Conservation (phyloP, 2,888 invertebrate genomes). For the Polia nebulosa region DNA sequence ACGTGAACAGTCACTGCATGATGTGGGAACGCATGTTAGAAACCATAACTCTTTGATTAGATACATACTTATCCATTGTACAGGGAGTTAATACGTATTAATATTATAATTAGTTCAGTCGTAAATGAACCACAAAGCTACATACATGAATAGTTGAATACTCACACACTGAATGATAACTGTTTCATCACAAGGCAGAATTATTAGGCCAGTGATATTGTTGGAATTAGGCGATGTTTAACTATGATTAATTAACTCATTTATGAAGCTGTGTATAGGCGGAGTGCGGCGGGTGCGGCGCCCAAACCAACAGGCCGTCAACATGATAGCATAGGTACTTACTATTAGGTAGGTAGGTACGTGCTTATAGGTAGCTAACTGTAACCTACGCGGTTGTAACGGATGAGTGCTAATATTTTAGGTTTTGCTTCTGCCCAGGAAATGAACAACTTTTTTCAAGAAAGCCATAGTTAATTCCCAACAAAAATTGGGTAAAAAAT, state of each 20-base stretch:
- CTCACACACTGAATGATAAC: slow-evolving; percentile 22
- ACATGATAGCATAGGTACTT: slow-evolving; percentile 49
- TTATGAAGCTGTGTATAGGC: slow-evolving; percentile 77
- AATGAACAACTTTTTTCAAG: too few relatives aligned
- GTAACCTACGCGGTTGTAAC: neutral
- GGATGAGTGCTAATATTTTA: too few relatives aligned
- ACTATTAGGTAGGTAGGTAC: slow-evolving; percentile 26
- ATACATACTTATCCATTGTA: slow-evolving; percentile 15
- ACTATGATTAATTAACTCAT: slow-evolving; percentile 84
- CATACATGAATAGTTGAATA: slow-evolving; percentile 23
- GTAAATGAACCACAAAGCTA: slow-evolving; percentile 20
- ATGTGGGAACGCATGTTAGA: slow-evolving; percentile 25
- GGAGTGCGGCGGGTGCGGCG: slow-evolving; percentile 56
- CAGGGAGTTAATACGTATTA: too few relatives aligned
- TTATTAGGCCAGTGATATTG: slow-evolving; percentile 53
- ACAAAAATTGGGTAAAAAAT: too few relatives aligned
- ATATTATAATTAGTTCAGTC: too few relatives aligned
- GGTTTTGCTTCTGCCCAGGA: too few relatives aligned
- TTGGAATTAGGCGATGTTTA: slow-evolving; percentile 73
- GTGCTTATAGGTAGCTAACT: slow-evolving; percentile 20
- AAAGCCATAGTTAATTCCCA: too few relatives aligned
- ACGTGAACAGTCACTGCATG: slow-evolving; percentile 46
- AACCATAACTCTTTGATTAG: neutral
- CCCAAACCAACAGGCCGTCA: slow-evolving; percentile 67
- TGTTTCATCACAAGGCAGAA: slow-evolving; percentile 34